Conservation (phyloP, 2,888 invertebrate species). For the Dolichomitus sp. region DNA sequence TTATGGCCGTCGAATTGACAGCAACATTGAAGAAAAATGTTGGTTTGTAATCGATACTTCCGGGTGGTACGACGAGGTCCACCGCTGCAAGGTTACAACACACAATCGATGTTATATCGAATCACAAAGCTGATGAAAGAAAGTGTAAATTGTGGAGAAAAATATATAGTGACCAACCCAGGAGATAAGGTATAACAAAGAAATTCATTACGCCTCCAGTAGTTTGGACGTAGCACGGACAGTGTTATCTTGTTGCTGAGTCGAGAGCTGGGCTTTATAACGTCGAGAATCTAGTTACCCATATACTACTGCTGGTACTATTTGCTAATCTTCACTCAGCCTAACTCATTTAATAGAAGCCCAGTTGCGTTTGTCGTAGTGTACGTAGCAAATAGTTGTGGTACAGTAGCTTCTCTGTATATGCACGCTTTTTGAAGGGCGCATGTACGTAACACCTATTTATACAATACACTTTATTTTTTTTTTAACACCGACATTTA, state of each 20-base stretch:
- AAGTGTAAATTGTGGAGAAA: slow-evolving; percentile 16
- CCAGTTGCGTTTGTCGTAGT: background rate
- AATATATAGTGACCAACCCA: slow-evolving; percentile 69
- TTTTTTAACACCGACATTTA: too few relatives aligned
- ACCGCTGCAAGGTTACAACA: slow-evolving; percentile 57
- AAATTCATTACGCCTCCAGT: slow-evolving; percentile 65
- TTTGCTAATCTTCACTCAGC: slow-evolving; percentile 52
- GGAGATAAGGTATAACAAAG: slow-evolving; percentile 69
- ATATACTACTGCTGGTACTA: background rate
- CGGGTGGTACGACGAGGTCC: slow-evolving; percentile 51
- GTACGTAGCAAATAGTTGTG: slow-evolving; percentile 18
- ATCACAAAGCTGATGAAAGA: background rate
- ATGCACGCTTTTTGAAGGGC: background rate
- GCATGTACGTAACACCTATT: background rate
- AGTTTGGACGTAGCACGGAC: background rate
- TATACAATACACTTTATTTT: background rate
- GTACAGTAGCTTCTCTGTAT: background rate
- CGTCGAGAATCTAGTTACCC: background rate
- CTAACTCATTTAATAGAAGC: slow-evolving; percentile 28
- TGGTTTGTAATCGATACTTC: slow-evolving; percentile 62
- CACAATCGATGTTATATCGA: background rate
- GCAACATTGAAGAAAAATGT: slow-evolving; percentile 63
- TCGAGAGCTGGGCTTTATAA: slow-evolving; percentile 60
- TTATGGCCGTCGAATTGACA: slow-evolving; percentile 15
- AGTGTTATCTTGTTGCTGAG: slow-evolving; percentile 35